These are phyloP conservation scores for Gobiocypris rarus DNA, from an alignment of 2,113 vertebrate genomes.

Conservation along the genomic window DNA sequence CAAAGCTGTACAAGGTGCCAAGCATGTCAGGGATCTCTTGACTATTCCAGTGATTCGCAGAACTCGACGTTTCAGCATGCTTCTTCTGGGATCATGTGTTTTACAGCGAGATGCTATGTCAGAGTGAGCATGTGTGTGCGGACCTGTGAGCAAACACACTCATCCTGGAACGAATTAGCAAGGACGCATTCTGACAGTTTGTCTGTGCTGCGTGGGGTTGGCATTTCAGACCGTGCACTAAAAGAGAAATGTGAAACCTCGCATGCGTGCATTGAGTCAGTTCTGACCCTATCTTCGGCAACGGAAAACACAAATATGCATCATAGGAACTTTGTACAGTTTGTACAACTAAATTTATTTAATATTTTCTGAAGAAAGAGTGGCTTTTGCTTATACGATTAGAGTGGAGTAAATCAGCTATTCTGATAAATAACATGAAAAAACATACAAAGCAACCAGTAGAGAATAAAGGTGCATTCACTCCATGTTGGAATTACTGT, in stretches of 20 bases:
- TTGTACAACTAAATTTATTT: neutral
- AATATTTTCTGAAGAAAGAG: neutral
- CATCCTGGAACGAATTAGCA: slow-evolving; percentile 29
- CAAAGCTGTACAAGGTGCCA: slow-evolving; percentile 69
- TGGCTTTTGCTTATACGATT: neutral
- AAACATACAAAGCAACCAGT: neutral
- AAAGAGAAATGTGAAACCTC: slow-evolving; percentile 18
- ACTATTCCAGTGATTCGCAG: slow-evolving; percentile 63
- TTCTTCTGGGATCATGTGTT: slow-evolving; percentile 51
- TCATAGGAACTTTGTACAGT: neutral
- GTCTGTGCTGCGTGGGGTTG: slow-evolving; percentile 24
- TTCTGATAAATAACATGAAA: neutral
- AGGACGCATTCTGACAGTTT: slow-evolving; percentile 24
- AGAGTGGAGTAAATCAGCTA: neutral
- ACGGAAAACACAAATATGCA: neutral
- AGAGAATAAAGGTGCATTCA: neutral
- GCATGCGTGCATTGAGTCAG: neutral
- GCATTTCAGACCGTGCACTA: neutral
- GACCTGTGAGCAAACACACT: slow-evolving; percentile 21
- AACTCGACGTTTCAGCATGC: slow-evolving; percentile 55
- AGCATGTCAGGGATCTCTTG: slow-evolving; percentile 64
- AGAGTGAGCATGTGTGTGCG: slow-evolving; percentile 31
- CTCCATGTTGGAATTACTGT: too few species aligned
- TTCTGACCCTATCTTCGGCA: slow-evolving; percentile 6
- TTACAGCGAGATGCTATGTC: slow-evolving; percentile 41